Evolutionary conservation across 1,140 invertebrate species (phyloP).

Genomic region (Acyrthosiphon pisum): DNA sequence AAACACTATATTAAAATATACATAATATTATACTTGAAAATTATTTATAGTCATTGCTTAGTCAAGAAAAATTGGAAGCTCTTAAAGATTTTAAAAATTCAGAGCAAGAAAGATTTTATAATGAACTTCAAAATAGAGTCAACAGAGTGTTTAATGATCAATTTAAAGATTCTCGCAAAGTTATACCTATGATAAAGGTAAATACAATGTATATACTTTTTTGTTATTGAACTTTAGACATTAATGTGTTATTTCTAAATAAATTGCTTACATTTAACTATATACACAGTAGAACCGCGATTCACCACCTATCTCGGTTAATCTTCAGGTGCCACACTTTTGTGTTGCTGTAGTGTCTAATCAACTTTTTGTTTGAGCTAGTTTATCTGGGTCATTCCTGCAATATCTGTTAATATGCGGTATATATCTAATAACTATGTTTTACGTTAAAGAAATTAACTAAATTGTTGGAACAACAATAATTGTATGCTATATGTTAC

Average conservation of each 20-base stretch:
- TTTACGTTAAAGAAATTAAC: too few relatives aligned
- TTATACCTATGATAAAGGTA: slow-evolving; percentile 36
- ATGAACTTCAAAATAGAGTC: slow-evolving; percentile 36
- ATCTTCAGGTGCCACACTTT: too few relatives aligned
- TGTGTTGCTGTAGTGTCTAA: too few relatives aligned
- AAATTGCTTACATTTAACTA: neutral
- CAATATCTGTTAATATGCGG: too few relatives aligned
- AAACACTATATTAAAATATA: neutral
- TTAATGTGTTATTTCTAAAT: neutral
- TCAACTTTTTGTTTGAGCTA: too few relatives aligned
- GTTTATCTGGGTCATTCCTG: too few relatives aligned
- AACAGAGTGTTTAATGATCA: slow-evolving; percentile 29
- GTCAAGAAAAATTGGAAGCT: slow-evolving; percentile 46
- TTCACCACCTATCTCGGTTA: too few relatives aligned
- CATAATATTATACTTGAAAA: neutral
- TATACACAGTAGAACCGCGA: neutral
- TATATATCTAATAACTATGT: too few relatives aligned
- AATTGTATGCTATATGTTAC: too few relatives aligned
- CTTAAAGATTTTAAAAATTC: slow-evolving; percentile 34
- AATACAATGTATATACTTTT: neutral
- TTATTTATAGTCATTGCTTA: slow-evolving; percentile 13
- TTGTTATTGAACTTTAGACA: neutral
- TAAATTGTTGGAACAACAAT: too few relatives aligned
- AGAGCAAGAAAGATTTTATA: slow-evolving; percentile 39
- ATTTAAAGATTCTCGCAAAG: slow-evolving; percentile 37